These are phyloP conservation scores for Pogonomyrmex californicus DNA, from an alignment of 1,140 invertebrate genomes.

Conservation along the genomic window DNA sequence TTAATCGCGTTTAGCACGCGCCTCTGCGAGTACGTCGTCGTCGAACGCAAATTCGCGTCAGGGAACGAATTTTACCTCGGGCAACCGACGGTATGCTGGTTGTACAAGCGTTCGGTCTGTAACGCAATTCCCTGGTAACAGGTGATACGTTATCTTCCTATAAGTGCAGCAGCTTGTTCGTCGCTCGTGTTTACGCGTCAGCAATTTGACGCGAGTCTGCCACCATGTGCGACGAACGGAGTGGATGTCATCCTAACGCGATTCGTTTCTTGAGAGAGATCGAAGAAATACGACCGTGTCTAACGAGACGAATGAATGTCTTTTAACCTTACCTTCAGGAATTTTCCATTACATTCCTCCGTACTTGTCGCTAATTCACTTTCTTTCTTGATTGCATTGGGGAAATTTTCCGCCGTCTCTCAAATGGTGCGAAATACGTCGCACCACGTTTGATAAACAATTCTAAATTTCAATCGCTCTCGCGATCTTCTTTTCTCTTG, in stretches of 20 bases:
- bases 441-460: neutral
- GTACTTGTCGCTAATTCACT: slow-evolving; percentile 43
- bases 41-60: neutral
- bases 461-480: neutral
- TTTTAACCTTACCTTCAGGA: neutral
- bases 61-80: neutral
- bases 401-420: neutral
- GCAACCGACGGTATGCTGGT: neutral
- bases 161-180: neutral
- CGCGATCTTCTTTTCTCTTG: slow-evolving; percentile 37
- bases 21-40: neutral
- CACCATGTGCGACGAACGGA: neutral
- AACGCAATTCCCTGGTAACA: slow-evolving; percentile 30
- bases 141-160: slow-evolving; percentile 6
- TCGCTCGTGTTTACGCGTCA: neutral
- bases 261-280: neutral
- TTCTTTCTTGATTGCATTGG: neutral
- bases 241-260: neutral
- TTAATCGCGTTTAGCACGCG: neutral
- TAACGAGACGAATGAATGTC: neutral
- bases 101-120: slow-evolving; percentile 21
- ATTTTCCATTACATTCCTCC: neutral
- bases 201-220: neutral
- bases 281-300: neutral
- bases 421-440: neutral